A percentile compares a stretch with the other conserved stretches of the same genome.
These are phyloP conservation scores for Typhlichthys subterraneus DNA, from an alignment of 2,797 vertebrate genomes.

Conservation along the genomic window DNA sequence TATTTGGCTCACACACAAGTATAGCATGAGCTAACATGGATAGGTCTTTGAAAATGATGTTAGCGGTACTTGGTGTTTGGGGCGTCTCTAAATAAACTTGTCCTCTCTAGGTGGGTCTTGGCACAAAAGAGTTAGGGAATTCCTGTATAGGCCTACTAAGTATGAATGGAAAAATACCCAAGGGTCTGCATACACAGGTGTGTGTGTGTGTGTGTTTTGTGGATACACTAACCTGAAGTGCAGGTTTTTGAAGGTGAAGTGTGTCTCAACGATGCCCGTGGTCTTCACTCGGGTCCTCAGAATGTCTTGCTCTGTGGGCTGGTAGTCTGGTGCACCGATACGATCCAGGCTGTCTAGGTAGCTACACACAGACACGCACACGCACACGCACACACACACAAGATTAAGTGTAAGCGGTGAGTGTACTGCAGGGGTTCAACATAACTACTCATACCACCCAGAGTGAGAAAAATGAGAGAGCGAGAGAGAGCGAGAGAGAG, in stretches of 20 bases:
- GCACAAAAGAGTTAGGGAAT: too few species aligned
- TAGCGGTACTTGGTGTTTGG: too few species aligned
- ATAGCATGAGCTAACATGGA: too few species aligned
- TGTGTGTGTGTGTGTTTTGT: not conserved
- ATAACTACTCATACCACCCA: slow-evolving; percentile 16
- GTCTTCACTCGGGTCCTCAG: slow-evolving; percentile 97
- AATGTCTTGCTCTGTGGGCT: slow-evolving; percentile 97
- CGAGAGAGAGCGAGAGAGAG: slow-evolving; percentile 9
- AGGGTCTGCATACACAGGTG: too few species aligned
- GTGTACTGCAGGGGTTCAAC: slow-evolving; percentile 18
- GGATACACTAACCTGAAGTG: slow-evolving; percentile 85
- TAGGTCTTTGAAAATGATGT: too few species aligned
- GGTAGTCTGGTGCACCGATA: slow-evolving; percentile 90
- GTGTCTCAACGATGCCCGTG: slow-evolving; percentile 97
- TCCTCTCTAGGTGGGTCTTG: too few species aligned
- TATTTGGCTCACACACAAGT: too few species aligned
- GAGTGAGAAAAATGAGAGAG: slow-evolving; percentile 9
- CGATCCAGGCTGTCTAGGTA: slow-evolving; percentile 98
- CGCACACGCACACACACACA: not conserved
- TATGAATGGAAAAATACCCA: too few species aligned
- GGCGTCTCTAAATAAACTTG: too few species aligned
- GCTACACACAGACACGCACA: slow-evolving; percentile 68
- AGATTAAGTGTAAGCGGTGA: not conserved
- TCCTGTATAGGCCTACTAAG: too few species aligned
- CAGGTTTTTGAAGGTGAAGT: slow-evolving; percentile 98